Evolutionary conservation across 1,140 invertebrate genomes (phyloP).

Genomic region (Dinothrombium tinctorium): DNA sequence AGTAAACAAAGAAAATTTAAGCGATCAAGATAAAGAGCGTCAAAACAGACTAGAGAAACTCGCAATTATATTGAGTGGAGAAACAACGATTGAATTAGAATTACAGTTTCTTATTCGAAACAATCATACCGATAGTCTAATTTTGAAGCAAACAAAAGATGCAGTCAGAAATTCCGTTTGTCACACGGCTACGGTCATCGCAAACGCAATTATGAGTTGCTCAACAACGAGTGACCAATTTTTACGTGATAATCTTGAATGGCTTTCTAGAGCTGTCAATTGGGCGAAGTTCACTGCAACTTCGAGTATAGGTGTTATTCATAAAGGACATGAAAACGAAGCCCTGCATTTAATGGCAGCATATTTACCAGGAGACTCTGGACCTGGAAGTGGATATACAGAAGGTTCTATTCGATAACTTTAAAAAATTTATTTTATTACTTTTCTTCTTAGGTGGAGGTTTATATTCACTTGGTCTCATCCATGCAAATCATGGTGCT

Average conservation of each 20-base stretch:
- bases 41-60: slow-evolving; percentile 67
- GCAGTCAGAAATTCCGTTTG: slow-evolving; percentile 89
- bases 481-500: slow-evolving; percentile 96
- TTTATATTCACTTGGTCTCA: slow-evolving; percentile 85
- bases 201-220: slow-evolving; percentile 96
- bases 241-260: slow-evolving; percentile 89
- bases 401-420: slow-evolving; percentile 27
- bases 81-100: slow-evolving; percentile 82
- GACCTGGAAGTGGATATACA: slow-evolving; percentile 73
- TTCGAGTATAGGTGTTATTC: slow-evolving; percentile 91
- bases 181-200: slow-evolving; percentile 93
- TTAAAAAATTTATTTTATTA: background rate
- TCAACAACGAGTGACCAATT: slow-evolving; percentile 85
- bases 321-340: slow-evolving; percentile 44
- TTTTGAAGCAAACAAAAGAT: slow-evolving; percentile 88
- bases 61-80: slow-evolving; percentile 73
- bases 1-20: slow-evolving; percentile 20
- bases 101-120: slow-evolving; percentile 92
- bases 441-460: slow-evolving; percentile 43
- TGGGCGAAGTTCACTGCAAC: slow-evolving; percentile 99
- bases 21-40: slow-evolving; percentile 54
- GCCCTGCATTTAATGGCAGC: slow-evolving; percentile 80
- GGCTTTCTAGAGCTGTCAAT: slow-evolving; percentile 91
- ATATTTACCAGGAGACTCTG: slow-evolving; percentile 74
- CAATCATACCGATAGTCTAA: slow-evolving; percentile 89